phyloP scores from a whole-genome alignment of 2,113 vertebrate genomes.

The Fregetta grallaria region DNA sequence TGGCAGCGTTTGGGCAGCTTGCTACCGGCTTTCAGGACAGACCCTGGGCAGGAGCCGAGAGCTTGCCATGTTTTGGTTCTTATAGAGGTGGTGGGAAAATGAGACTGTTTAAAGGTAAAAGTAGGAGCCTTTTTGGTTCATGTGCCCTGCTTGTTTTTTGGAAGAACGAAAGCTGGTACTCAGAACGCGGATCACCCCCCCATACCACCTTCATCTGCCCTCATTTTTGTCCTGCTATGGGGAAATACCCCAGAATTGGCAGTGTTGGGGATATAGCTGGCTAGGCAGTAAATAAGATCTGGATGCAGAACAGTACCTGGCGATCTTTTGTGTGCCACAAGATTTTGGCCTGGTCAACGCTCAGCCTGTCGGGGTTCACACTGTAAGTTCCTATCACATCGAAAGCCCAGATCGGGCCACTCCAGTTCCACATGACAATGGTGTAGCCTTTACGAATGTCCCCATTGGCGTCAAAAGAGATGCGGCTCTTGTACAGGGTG shows the following conservation, averaged over 20 bases:
- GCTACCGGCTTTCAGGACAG: not conserved
- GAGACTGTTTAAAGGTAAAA: not conserved
- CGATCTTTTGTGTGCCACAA: slow-evolving; percentile 69
- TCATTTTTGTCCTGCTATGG: not conserved
- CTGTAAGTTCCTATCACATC: slow-evolving; percentile 72
- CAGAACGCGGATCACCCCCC: accelerated
- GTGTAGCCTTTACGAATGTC: slow-evolving; percentile 71
- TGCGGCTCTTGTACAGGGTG: slow-evolving; percentile 63
- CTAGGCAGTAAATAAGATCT: not conserved
- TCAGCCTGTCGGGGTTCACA: slow-evolving; percentile 52
- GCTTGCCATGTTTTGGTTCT: not conserved
- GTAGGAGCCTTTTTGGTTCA: not conserved
- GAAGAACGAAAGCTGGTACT: not conserved
- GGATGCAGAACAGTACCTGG: slow-evolving; percentile 24
- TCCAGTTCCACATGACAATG: slow-evolving; percentile 79
- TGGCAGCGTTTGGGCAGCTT: not conserved
- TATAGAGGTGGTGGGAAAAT: not conserved
- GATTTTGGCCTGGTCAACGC: slow-evolving; percentile 65
- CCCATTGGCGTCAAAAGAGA: slow-evolving; percentile 76
- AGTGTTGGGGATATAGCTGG: accelerated
- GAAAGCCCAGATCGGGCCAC: not conserved
- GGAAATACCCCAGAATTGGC: not conserved
- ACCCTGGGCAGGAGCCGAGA: not conserved
- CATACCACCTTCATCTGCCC: accelerated
- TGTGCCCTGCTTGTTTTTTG: not conserved